Percentiles rank a stretch among this genome's conserved stretches.
Evolutionary conservation across 2,888 invertebrate species (phyloP).

Genomic region (Callimorpha dominula): DNA sequence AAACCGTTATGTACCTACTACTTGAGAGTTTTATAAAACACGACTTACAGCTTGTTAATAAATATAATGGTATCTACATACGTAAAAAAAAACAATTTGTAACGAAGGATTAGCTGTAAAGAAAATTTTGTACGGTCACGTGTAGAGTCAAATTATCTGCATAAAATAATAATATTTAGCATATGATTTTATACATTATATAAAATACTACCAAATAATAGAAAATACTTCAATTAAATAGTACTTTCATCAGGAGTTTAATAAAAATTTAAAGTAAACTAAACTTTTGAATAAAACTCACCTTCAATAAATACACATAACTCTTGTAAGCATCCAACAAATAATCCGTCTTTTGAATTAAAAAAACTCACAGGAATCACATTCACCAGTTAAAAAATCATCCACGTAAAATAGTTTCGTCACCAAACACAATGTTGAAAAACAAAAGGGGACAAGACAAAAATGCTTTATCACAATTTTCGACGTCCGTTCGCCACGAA

Average conservation of each 20-base stretch:
- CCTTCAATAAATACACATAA: conserved; percentile 69
- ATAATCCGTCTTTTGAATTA: conserved; percentile 49
- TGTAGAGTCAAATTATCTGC: background rate
- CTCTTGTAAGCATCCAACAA: conserved; percentile 58
- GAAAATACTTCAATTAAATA: background rate
- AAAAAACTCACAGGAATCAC: conserved; percentile 55
- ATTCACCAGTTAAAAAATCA: conserved; percentile 49
- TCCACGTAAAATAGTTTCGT: conserved; percentile 38
- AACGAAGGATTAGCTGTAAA: background rate
- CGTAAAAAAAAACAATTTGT: background rate
- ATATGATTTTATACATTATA: background rate
- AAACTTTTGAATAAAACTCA: conserved; percentile 52
- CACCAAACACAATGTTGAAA: conserved; percentile 51
- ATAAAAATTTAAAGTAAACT: background rate
- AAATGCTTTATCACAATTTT: background rate
- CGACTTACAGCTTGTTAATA: no score
- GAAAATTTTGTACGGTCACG: background rate
- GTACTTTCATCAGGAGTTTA: background rate
- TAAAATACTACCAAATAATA: background rate
- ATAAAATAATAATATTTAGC: background rate
- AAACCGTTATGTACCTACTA: background rate
- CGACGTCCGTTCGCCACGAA: conserved; percentile 60
- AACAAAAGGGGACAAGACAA: conserved; percentile 30
- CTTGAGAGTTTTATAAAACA: background rate
- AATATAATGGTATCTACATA: background rate